Base-by-base conservation (phyloP, 2,888 invertebrate species). In the Automeris io region DNA sequence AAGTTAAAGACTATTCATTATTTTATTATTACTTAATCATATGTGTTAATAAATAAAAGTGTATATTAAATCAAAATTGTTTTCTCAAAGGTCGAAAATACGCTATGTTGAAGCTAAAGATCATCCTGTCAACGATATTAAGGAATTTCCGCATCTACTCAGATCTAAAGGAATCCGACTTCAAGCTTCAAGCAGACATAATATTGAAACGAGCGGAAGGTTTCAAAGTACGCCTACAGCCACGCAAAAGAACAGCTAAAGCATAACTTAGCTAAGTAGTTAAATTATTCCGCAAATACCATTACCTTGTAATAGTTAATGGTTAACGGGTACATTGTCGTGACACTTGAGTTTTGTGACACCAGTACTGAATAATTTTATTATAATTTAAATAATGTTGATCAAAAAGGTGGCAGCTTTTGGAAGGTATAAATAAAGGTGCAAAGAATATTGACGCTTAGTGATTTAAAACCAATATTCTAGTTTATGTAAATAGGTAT, bases 61-160 rank as follows among this genome's bases (percentile, higher is more conserved):
- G n/a, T n/a, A n/a, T n/a, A n/a, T n/a, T n/a, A n/a, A n/a, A n/a
- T n/a, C n/a, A n/a, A n/a, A n/a, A n/a, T n/a, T n/a, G n/a, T 25
- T 26, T 22, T 39, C 40, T 18, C 42, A 48, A 42, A 93, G 93
- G 90, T 70, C 91, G 93, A 45, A 94, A 94, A 71, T 93, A 92
- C 67, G 93, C 93, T 24, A 92, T 93, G 92, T 76, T 94, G 51
- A 93, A 94, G 68, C 78, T 93, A 59, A 94, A 94, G 79, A 91
- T 93, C 43, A 88, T 94, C 43, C 82, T 94, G 12, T 92, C 93
- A 4, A 93, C 93, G 40, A 90, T 94, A 54, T 64, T 94, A 51
- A 89, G 93, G 54, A 91, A 91, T 64, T 94, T 91, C 88, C 89
- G 88, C 42, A 88, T 94, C n/a, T 65, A 87, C 42, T 92, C 92